Conservation (phyloP, 2,797 vertebrate species). For the Leptodactylus fallax region DNA sequence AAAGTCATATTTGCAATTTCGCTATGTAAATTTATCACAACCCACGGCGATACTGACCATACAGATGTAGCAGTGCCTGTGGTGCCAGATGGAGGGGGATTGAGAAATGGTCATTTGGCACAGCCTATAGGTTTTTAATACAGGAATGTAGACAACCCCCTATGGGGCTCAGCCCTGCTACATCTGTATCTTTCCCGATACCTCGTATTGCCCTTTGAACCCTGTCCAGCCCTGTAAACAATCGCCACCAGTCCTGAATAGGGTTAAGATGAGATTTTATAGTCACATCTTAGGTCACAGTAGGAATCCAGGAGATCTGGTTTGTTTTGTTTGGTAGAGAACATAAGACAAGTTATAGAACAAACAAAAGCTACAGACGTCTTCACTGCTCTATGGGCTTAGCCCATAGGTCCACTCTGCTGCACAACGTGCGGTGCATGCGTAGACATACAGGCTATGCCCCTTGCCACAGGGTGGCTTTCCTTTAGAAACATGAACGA, state of each 20-base stretch:
- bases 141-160: not conserved
- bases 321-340: constrained; percentile 54
- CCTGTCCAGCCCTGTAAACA: not conserved
- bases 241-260: constrained; percentile 54
- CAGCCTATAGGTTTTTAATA: no score
- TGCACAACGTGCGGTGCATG: not conserved
- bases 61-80: not conserved
- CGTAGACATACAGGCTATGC: constrained; percentile 52
- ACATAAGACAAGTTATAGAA: constrained; percentile 48
- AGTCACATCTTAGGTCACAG: constrained; percentile 41
- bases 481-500: constrained; percentile 53
- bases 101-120: not conserved
- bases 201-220: not conserved
- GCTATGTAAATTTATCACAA: not conserved
- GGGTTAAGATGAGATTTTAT: constrained; percentile 56
- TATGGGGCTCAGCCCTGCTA: not conserved
- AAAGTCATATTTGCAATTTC: no score
- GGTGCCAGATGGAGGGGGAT: not conserved
- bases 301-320: constrained; percentile 22
- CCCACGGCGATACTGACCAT: not conserved
- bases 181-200: not conserved
- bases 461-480: constrained; percentile 28
- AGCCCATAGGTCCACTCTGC: constrained; percentile 47
- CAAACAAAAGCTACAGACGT: constrained; percentile 49
- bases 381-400: constrained; percentile 51